Base-by-base conservation (phyloP, 2,888 invertebrate genomes). In the Gonocerus acuteangulatus region DNA sequence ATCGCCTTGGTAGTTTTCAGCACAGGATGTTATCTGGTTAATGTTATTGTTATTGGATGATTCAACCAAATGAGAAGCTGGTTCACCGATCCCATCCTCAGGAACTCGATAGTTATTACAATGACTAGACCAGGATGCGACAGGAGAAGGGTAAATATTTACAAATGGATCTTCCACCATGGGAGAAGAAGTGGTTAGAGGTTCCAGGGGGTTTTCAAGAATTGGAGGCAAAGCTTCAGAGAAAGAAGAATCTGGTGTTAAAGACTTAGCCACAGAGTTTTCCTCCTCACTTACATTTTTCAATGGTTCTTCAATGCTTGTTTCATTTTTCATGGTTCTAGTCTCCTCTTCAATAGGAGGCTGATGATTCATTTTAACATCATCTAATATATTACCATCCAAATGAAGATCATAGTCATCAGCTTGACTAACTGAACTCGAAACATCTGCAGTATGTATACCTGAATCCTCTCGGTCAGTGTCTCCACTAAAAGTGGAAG, bases 391-490 rank as follows among this genome's bases (percentile, higher is more conserved):
- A 56, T 62, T 63, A 47, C 66, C 62, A 51, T 70, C 69, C 39
- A 69, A 60, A 57, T 69, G 69, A 22, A 67, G 62, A 56, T 70
- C 69, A 60, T 68, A 69, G 59, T 87, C 86, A 72, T 87, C 87
- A 49, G 85, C 84, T 69, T 87, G 87, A 69, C 81, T 82, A 19
- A 82, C 82, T 27, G 82, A 85, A 69, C 85, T 86, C 18, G 86
- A 87, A 60, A 86, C 88, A 71, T 87, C 84, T 2, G 87, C 87
- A 3, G 87, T 85, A 68, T 89, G 88, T 65, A 87, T 85, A 2
- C 86, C 87, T 65, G 85, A 86, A 71, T 89, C 89, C 74, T 89
- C 89, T 42, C 83, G 80, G 73, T 85, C 86, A 45, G 81, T 83
- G 68, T 84, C 80, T 65, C 79, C 80, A 62, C 78, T 72, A 59